Evolutionary conservation across 1,140 invertebrate genomes (phyloP).

Genomic region (Archivesica marissinica): DNA sequence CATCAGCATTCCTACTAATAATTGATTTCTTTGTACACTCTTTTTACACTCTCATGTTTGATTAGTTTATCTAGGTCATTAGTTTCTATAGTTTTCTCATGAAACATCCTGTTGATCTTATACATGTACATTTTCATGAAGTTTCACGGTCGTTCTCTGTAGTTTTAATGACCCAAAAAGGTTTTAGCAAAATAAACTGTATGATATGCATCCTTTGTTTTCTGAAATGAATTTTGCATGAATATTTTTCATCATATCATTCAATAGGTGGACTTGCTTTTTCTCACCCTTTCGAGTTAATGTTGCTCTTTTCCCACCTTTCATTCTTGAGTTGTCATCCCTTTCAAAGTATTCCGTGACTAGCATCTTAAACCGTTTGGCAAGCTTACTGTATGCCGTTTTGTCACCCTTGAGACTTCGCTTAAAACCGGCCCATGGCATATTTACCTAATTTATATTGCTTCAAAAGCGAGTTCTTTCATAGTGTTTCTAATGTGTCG

Average conservation of each 20-base stretch:
- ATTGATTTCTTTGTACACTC: too few species aligned
- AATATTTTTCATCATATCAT: slow-evolving; percentile 5
- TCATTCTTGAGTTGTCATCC: slow-evolving; percentile 20
- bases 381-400: background rate
- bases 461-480: background rate
- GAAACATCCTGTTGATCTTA: too few species aligned
- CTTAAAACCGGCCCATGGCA: background rate
- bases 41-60: too few species aligned
- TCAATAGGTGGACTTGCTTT: slow-evolving; percentile 11
- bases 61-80: too few species aligned
- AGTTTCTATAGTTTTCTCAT: too few species aligned
- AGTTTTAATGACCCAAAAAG: background rate
- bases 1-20: too few species aligned
- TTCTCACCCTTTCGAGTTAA: background rate
- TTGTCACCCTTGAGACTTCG: background rate
- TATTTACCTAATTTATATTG: background rate
- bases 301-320: slow-evolving; percentile 9
- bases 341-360: background rate
- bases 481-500: too few species aligned
- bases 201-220: background rate
- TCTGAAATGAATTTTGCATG: background rate
- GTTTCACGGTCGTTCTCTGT: background rate
- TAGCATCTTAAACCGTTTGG: background rate
- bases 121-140: too few species aligned
- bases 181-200: slow-evolving; percentile 11